These are phyloP conservation scores for Balanococcus diminutus DNA, from an alignment of 2,888 invertebrate species.

Conservation along the genomic window DNA sequence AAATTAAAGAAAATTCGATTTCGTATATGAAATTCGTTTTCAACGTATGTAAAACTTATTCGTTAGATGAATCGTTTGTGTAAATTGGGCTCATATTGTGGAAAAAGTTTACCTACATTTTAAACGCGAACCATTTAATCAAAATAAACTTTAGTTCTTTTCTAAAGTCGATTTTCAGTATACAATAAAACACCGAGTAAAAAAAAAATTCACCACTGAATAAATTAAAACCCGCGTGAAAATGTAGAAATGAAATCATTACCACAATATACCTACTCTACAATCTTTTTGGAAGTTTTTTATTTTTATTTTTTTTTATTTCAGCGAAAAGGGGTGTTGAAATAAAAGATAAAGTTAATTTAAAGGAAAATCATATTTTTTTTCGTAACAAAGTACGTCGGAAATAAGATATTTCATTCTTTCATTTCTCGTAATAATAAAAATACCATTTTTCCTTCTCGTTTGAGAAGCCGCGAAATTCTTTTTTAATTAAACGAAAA, in stretches of 20 bases:
- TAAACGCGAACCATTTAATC: not conserved
- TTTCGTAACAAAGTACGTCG: constrained; percentile 40
- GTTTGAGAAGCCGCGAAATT: constrained; percentile 51
- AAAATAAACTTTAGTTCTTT: not conserved
- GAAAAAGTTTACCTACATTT: not conserved
- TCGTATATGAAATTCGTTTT: not conserved
- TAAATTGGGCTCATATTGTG: not conserved
- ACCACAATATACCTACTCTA: constrained; percentile 1
- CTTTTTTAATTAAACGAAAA: constrained; percentile 53
- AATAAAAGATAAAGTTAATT: constrained; percentile 52
- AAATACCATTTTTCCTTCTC: constrained; percentile 49
- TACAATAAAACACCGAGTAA: not conserved
- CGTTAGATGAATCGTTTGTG: not conserved
- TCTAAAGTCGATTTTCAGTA: not conserved
- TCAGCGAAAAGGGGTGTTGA: constrained; percentile 43
- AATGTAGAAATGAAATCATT: constrained; percentile 9
- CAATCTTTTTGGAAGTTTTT: constrained; percentile 7
- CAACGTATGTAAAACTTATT: not conserved
- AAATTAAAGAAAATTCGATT: constrained; percentile 32
- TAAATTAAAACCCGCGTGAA: constrained; percentile 1
- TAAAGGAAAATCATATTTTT: constrained; percentile 51
- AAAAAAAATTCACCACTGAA: not conserved
- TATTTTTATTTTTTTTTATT: constrained; percentile 28
- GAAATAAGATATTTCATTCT: constrained; percentile 54
- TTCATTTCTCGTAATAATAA: constrained; percentile 52